A percentile compares a stretch with the other conserved stretches of the same genome.
Evolutionary conservation across 2,113 vertebrate genomes (phyloP).

Genomic region (Podilymbus podiceps): DNA sequence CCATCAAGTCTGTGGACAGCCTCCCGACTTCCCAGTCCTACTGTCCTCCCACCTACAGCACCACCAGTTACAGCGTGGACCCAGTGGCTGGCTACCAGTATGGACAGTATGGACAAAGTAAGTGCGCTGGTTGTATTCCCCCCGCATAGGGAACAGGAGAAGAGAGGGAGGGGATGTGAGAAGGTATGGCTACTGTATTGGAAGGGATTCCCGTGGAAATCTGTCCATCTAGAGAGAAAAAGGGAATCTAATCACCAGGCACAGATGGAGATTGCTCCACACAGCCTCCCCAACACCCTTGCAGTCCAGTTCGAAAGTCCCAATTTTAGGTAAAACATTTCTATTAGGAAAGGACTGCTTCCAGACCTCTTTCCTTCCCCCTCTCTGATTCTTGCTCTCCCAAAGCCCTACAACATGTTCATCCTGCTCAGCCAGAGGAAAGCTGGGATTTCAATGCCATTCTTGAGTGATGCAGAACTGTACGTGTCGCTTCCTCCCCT

Average conservation of each 20-base stretch:
- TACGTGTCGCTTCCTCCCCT: background rate
- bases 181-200: background rate
- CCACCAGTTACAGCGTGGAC: constrained; percentile 97
- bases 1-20: constrained; percentile 96
- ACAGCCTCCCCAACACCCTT: background rate
- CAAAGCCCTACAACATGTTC: background rate
- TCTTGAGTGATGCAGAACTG: background rate
- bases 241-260: background rate
- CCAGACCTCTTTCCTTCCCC: background rate
- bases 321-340: background rate
- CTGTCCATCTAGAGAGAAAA: background rate
- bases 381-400: background rate
- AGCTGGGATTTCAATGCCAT: background rate
- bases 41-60: constrained; percentile 98
- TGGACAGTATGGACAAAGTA: constrained; percentile 96
- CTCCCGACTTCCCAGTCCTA: constrained; percentile 97
- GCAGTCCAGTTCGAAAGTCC: background rate
- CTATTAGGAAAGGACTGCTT: background rate
- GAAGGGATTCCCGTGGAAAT: background rate
- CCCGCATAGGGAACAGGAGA: rapidly evolving
- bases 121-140: constrained; percentile 60
- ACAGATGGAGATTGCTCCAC: background rate
- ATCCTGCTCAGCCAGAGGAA: background rate
- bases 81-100: constrained; percentile 98
- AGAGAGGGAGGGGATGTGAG: background rate